Base-by-base conservation (phyloP, 2,113 vertebrate genomes). In the Thomomys bottae region DNA sequence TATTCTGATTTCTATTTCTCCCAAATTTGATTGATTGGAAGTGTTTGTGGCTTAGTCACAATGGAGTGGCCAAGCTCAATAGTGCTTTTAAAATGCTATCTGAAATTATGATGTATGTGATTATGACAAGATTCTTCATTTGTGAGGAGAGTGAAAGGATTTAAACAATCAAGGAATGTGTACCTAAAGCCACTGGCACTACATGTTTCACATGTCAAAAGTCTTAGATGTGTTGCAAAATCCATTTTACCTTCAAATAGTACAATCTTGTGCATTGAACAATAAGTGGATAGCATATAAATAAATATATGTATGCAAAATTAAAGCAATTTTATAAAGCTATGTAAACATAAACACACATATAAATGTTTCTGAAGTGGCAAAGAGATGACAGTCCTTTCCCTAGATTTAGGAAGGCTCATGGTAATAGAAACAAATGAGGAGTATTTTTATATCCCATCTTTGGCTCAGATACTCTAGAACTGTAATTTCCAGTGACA, bases 1-100 rank as follows among this genome's bases (percentile, higher is more conserved):
- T 21, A 36, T 85, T 79, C 36, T 90, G 70, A 77, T 59, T 42
- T 85, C 8, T 10, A 67, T 75, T 92, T 15, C 32, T 6, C 45
- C 28, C 32, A 71, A 82, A 86, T 84, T 95, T 32, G 92, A n/a
- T 87, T 84, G 64, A 70, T 72, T 84, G 57, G 24, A 76, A 30
- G 84, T 63, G 26, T 82, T 66, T 85, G 21, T 66, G 24, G 36
- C 81, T 85, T 32, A 78, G 73, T 87, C 28, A 89, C 75, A 80
- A 70, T 38, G 54, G 72, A 84, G 78, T 80, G 87, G 45, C 15
- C 23, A 68, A 30, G 76, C 10, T 59, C 54, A 6, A 21, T 75
- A 20, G 14, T 70, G 17, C 70, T 95, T 72, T 80, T 28, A 1
- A 93, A 89, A 77, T 67, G 24, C 21, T 87, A 49, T 28, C 34